These are phyloP conservation scores for Eidolon helvum DNA, from an alignment of 2,113 vertebrate genomes.

Conservation along the genomic window DNA sequence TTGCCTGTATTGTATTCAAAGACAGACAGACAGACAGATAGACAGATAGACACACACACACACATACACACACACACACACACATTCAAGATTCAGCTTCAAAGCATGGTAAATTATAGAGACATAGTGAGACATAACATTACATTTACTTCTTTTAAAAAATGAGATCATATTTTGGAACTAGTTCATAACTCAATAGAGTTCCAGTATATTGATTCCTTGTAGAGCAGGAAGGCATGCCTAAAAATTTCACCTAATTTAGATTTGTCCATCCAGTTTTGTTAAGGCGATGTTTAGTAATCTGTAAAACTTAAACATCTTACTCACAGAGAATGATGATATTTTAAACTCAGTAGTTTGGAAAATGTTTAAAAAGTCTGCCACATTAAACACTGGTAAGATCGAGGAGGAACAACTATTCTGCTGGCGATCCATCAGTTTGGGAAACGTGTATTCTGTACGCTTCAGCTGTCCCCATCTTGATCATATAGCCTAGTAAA, in stretches of 20 bases:
- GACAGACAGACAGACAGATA: neutral
- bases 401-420: neutral
- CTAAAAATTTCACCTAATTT: neutral
- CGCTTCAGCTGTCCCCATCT: neutral
- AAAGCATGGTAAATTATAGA: neutral
- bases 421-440: neutral
- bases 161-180: neutral
- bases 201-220: neutral
- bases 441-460: neutral
- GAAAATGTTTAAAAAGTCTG: neutral
- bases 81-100: neutral
- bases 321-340: neutral
- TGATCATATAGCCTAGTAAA: neutral
- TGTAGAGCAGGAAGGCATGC: neutral
- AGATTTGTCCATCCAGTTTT: neutral
- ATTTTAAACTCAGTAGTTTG: neutral
- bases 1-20: neutral
- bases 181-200: neutral
- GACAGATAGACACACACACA: neutral
- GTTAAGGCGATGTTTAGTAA: neutral
- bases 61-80: neutral
- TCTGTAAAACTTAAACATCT: neutral
- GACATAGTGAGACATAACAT: neutral
- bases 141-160: neutral
- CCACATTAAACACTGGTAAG: neutral